Percentiles rank a stretch among this genome's conserved stretches.
Conservation (phyloP, 2,797 vertebrate genomes). For the Monodelphis domestica region DNA sequence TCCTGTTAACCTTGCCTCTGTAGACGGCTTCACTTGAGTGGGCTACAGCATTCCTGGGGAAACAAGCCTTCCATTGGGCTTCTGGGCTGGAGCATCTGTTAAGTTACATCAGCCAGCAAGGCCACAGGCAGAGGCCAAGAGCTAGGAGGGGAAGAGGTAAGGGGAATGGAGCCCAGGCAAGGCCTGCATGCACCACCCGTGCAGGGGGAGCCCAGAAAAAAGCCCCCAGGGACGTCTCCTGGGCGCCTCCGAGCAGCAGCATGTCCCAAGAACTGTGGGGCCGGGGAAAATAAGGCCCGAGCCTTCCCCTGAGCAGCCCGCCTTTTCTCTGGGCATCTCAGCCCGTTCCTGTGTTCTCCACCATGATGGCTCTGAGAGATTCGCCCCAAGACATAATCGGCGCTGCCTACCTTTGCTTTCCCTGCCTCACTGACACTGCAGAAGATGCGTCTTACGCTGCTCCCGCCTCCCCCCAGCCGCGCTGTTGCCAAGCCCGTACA, state of each 20-base stretch:
- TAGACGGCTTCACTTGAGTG: slow-evolving; percentile 77
- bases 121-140: background rate
- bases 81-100: slow-evolving; percentile 69
- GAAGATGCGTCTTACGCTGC: background rate
- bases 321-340: background rate
- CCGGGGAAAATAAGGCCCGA: background rate
- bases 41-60: slow-evolving; percentile 68
- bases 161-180: background rate
- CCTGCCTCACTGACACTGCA: background rate
- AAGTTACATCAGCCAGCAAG: slow-evolving; percentile 16
- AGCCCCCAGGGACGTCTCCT: too few relatives aligned
- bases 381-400: background rate
- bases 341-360: too few relatives aligned
- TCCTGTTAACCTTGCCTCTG: slow-evolving; percentile 70
- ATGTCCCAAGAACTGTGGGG: background rate
- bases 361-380: too few relatives aligned
- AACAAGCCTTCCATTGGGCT: slow-evolving; percentile 61
- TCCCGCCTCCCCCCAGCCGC: background rate
- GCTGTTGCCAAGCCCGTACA: background rate
- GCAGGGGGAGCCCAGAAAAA: too few relatives aligned
- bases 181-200: background rate
- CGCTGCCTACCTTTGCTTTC: background rate
- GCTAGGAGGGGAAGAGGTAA: background rate
- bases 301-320: background rate
- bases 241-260: background rate